phyloP scores from a whole-genome alignment of 2,113 vertebrate genomes.

The Catharus fuscescens region DNA sequence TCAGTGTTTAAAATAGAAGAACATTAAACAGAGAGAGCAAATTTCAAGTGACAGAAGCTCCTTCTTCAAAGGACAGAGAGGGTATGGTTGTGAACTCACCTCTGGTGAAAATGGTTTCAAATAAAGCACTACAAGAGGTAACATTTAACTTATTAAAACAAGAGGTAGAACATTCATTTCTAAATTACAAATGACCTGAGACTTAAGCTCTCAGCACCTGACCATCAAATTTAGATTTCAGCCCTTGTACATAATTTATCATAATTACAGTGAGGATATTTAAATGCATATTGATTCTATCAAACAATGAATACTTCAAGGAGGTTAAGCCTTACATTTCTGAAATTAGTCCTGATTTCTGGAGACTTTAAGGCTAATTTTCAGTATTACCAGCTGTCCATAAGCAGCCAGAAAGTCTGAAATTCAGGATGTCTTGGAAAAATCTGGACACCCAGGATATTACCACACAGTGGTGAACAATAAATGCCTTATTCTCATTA shows the following conservation, averaged over 20 bases:
- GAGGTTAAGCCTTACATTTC: neutral
- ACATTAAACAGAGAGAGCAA: neutral
- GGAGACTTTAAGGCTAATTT: neutral
- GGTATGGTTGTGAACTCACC: neutral
- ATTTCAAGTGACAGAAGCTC: neutral
- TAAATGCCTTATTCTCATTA: neutral
- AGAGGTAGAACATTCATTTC: neutral
- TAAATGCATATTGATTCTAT: constrained; percentile 16
- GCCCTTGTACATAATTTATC: neutral
- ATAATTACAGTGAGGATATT: constrained; percentile 13
- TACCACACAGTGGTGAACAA: accelerated
- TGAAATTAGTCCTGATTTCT: neutral
- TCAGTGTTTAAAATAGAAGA: neutral
- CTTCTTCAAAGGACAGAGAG: neutral
- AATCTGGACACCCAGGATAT: neutral
- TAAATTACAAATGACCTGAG: neutral
- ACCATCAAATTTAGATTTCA: neutral
- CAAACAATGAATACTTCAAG: neutral
- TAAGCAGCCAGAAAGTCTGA: neutral
- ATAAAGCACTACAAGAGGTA: neutral
- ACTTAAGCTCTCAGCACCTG: neutral
- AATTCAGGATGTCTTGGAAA: neutral
- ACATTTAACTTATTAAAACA: neutral
- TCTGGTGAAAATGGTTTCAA: neutral
- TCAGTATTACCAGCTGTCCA: neutral